Evolutionary conservation across 2,888 invertebrate genomes (phyloP).

Genomic region (Drosophila neutralis): DNA sequence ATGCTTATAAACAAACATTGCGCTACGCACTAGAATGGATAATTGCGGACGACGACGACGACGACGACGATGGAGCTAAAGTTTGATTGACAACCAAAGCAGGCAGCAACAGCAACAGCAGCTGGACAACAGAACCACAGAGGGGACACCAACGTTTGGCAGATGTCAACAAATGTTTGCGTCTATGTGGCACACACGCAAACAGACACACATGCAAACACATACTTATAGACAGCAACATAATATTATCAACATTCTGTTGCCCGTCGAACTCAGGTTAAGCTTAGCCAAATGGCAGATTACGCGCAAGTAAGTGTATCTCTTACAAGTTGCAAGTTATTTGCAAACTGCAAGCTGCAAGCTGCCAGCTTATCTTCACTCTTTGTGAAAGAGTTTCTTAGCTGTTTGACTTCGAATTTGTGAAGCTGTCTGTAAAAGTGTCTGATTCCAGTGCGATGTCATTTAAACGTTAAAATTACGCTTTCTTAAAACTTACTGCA

Average conservation of each 20-base stretch:
- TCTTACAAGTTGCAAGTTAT: conserved; percentile 34
- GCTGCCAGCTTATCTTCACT: conserved; percentile 9
- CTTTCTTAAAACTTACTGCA: not conserved
- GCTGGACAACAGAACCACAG: conserved; percentile 19
- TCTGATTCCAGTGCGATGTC: not conserved
- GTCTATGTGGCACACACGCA: conserved; percentile 36
- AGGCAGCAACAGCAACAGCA: conserved; percentile 19
- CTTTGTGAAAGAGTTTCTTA: conserved; percentile 5
- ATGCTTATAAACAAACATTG: conserved; percentile 58
- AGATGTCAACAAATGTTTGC: conserved; percentile 76
- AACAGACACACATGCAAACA: not conserved
- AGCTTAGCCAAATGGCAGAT: conserved; percentile 60
- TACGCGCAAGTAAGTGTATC: conserved; percentile 48
- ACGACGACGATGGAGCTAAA: conserved; percentile 13
- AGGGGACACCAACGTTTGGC: conserved; percentile 62
- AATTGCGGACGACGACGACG: conserved; percentile 61
- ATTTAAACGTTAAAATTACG: not conserved
- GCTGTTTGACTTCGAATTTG: not conserved
- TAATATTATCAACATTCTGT: conserved; percentile 32
- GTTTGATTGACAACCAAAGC: conserved; percentile 54
- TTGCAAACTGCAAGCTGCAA: conserved; percentile 8
- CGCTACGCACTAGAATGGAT: conserved; percentile 77
- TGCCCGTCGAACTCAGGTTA: conserved; percentile 20
- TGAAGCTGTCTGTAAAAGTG: not conserved
- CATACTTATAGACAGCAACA: conserved; percentile 19